Base-by-base conservation (phyloP, 2,797 vertebrate species). In the Yasuhikotakia modesta region DNA sequence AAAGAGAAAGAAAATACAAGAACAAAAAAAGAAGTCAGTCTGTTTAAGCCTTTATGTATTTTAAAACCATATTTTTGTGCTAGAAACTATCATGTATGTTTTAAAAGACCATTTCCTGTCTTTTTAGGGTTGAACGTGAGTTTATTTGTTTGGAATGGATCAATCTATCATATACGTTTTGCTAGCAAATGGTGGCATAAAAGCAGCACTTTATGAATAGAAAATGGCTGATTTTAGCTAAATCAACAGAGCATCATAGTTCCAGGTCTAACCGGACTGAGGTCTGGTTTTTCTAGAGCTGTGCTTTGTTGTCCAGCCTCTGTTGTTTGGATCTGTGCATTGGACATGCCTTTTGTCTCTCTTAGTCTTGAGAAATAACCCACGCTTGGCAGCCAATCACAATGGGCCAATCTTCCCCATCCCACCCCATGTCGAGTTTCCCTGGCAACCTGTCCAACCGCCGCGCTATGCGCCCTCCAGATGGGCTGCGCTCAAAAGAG, bases 381-480 rank as follows among this genome's bases (percentile, higher is more conserved):
- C 81, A 73, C 13, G 79, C 79, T 65, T 78, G 78, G 68, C 86
- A 85, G 82, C 85, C 86, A 86, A 87, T 85, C 85, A 85, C 80
- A 78, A 65, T 27, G 58, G 68, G 72, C 73, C 72, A 43, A 75
- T 76, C 79, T 78, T 79, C 76, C 48, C 65, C 87, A 89, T 87
- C 90, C 91, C 90, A 86, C 89, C 91, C 89, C 87, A 74, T 78
- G 80, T 84, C 55, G 73, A 84, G 93, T 94, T 94, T 88, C 93
- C 90, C 87, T 84, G 85, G 92, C 91, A 94, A 94, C 93, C 83
- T 82, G 89, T 89, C 84, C 76, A 84, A 64, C 90, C 87, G 85
- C 89, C 89, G 83, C 83, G 86, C 89, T 90, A 88, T 90, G 89
- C 85, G 76, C 87, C 84, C 89, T 92, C 89, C 90, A 91, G 91